Evolutionary conservation across 2,797 vertebrate species (phyloP), one percentile per base, ranked within the genome.

Genomic region (Takifugu rubripes): DNA sequence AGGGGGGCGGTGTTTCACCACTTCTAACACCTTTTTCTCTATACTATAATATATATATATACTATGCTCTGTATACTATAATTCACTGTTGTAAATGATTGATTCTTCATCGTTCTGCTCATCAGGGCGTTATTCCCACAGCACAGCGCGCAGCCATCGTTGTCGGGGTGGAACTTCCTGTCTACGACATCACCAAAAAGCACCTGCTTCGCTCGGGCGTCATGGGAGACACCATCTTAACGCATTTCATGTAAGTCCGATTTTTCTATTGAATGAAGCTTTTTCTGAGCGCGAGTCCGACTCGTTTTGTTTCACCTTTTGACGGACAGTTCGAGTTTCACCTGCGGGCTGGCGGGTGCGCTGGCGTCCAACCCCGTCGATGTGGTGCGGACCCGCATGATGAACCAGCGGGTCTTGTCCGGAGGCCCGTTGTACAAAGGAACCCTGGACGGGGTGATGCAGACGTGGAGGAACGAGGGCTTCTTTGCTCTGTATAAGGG

Each of bases 401-500:
- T 98, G 96, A 98, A 98, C 88, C 96, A 98, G 89, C 92, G 95
- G 0, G 94, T 94, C 2, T 81, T 94, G 1, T 92, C 94, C n/a
- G 96, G 95, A 49, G 90, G 82, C 25, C 90, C 92, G 0, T 82
- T 94, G 72, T 98, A 98, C 67, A 95, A 93, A 79, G 95, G 96
- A 56, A 98, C 96, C 0, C 79, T 98, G 89, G 95, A 98, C 15
- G 95, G 96, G 6, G 84, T 98, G n/a, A 87, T 96, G 91, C 90
- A 96, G 92, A 98, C 94, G 0, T 98, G 95, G 94, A 96, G 84
- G 82, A 97, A 94, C 0, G 96, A 98, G 81, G 96, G 96, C 1
- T 98, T 98, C 91, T 97, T 96, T 27, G 96, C 96, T 1, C 94
- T 98, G 64, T 98, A 98, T 76, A 98, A 97, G 82, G 96, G 96